Evolutionary conservation across 2,888 invertebrate genomes (phyloP), one percentile per base, ranked within the genome.

Genomic region (Eudasyphora cyanicolor): DNA sequence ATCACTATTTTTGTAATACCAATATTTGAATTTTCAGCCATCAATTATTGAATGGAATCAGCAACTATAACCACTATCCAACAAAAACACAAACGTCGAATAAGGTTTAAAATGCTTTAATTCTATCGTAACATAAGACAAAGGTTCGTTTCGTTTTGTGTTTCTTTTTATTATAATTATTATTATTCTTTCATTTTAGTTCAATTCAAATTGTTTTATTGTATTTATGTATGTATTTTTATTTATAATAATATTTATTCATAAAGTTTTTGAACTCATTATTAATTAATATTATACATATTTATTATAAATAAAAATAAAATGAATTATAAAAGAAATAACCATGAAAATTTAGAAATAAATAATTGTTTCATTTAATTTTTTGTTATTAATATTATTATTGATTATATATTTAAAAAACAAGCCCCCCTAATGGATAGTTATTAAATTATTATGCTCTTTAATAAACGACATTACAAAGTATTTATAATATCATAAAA

Each of bases 131-230:
- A 35, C 35, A 38, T 64, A 38, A 64, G 64, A 8, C 35, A 38
- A 64, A 10, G 38, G 19, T 35, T 19, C 38, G 21, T 35, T 64
- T 35, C 21, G 64, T 60, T 82, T 73, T 67, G 71, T 76, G 12
- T 83, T 71, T 54, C 79, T n/a, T n/a, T n/a, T n/a, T n/a, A n/a
- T n/a, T n/a, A n/a, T 54, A 49, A 75, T 70, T 78, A n/a, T 70
- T 79, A 51, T 77, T 78, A 60, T 54, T 73, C 10, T 51, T 29
- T 57, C 27, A 19, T 82, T 57, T 84, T 84, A 83, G 83, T 75
- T 80, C 62, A 84, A 78, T 84, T 75, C 60, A 73, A 67, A 73
- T 75, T 21, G 38, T 62, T 29, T 77, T 38, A 45, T 27, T 64
- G 57, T 79, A 71, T 78, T 82, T 77, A 75, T 67, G 19, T 67